Evolutionary conservation across 64 coral and sea anemone genomes (phyloP), one percentile per base, ranked within the genome.

Genomic region (Pachyseris speciosa): DNA sequence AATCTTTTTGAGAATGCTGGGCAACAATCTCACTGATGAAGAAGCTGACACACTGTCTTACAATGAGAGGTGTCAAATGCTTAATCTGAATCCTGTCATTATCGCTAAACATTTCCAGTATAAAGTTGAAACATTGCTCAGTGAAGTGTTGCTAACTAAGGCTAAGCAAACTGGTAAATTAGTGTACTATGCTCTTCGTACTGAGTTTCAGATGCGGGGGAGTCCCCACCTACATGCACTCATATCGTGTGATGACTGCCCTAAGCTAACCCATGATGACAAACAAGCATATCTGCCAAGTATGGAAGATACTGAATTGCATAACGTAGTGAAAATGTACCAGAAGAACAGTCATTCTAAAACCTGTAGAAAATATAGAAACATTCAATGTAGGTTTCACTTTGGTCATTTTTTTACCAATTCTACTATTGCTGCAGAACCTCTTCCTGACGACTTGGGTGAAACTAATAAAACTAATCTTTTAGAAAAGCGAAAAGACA

Each of bases 1-100:
- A 87, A 75, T 75, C 51, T 75, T 88, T 88, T 64, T 75, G 86
- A 88, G 69, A 63, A 43, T 69, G 85, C 67, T 86, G 83, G 42
- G 32, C 20, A 43, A 27, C n/a, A 9, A n/a, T n/a, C n/a, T n/a
- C n/a, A n/a, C n/a, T n/a, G n/a, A n/a, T n/a, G n/a, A n/a, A n/a
- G n/a, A n/a, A n/a, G n/a, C n/a, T n/a, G n/a, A n/a, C n/a, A n/a
- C n/a, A n/a, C n/a, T n/a, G n/a, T n/a, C n/a, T n/a, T 49, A 49
- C 15, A 49, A 49, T 49, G 45, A 49, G 15, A 49, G 45, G 15
- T 49, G 45, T 49, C 15, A 6, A 6, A 49, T 49, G 45, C 45
- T 49, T 13, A 49, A 49, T 13, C 13, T 49, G 5, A 49, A 49
- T 49, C 45, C 45, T 49, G 45, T 49, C 13, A 13, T 49, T 49